These are phyloP conservation scores for Porites divaricata DNA, from an alignment of 92 coral and sea anemone genomes.

Conservation along the genomic window DNA sequence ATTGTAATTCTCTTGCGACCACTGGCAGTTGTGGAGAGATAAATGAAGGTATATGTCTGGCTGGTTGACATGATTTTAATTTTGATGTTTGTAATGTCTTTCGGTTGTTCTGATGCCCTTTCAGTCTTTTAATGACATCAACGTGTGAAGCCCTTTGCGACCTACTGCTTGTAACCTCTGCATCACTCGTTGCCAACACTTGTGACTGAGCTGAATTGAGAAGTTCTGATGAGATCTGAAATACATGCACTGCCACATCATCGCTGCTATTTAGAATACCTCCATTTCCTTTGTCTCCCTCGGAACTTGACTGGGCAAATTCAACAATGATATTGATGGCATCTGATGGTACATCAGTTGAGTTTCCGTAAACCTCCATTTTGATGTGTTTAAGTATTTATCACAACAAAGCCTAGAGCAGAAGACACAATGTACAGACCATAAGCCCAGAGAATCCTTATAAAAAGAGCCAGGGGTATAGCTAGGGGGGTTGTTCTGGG, in stretches of 20 bases:
- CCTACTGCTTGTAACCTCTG: background rate
- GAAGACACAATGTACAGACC: too few species aligned
- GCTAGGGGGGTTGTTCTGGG: too few species aligned
- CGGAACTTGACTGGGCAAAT: background rate
- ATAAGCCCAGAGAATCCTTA: too few species aligned
- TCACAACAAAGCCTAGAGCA: too few species aligned
- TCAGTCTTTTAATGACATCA: slow-evolving; percentile 1
- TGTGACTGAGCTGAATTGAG: background rate
- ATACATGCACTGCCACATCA: background rate
- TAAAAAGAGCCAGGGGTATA: too few species aligned
- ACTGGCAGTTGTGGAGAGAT: background rate
- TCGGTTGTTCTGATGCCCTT: background rate
- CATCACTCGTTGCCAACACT: background rate
- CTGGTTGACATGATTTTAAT: background rate
- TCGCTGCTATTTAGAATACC: background rate
- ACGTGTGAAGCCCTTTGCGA: background rate
- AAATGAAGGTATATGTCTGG: background rate
- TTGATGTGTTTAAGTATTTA: background rate
- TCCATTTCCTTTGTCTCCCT: background rate
- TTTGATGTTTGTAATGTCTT: background rate
- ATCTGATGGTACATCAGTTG: background rate
- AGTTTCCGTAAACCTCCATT: slow-evolving; percentile 6
- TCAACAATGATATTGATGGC: slow-evolving; percentile 21
- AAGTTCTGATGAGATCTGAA: background rate
- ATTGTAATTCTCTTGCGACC: background rate